Base-by-base conservation (phyloP, 1,140 invertebrate genomes). In the Magallana ariakensis region DNA sequence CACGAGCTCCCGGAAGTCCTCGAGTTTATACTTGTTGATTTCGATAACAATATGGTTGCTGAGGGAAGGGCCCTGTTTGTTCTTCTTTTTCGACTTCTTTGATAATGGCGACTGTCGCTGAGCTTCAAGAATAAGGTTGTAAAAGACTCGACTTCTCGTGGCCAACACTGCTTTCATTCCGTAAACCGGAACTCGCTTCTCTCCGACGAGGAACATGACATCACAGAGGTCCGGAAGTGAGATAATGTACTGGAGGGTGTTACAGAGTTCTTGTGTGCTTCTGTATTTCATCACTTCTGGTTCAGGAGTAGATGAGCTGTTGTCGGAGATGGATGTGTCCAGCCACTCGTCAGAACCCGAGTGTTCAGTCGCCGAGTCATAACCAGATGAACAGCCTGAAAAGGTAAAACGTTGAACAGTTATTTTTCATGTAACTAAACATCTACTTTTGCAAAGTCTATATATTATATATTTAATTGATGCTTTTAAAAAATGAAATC, bases 211-310 rank as follows among this genome's bases (percentile, higher is more conserved):
- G 94, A 99, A 99, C 0, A 98, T 98, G 91, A 99, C 98, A 94
- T 99, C 98, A 95, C 98, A 99, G 19, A 99, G 96, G 94, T 98
- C 98, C 7, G 98, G 98, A 98, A 99, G 98, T 70, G 97, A 97
- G 8, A 90, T n/a, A 26, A 91, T 90, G 15, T 87, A 88, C 81
- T 87, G 75, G 9, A 91, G 81, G 56, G 82, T 80, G n/a, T 88
- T 88, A 56, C 83, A 82, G 53, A 90, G 82, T 13, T 70, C 83
- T 0, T 81, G 62, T 9, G 85, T 87, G 70, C 85, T 90, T 19
- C 84, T 87, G 53, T 84, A 89, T 46, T 81, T 80, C 89, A 86
- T 90, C 46, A 87, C 85, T 83, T 85, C 86, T 16, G 22, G 7
- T 54, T 57, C 70, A 57, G 15, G 56, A 22, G 57, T 33, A n/a